Conservation (phyloP, 2,797 vertebrate species). For the Hippopotamyrus pictus region DNA sequence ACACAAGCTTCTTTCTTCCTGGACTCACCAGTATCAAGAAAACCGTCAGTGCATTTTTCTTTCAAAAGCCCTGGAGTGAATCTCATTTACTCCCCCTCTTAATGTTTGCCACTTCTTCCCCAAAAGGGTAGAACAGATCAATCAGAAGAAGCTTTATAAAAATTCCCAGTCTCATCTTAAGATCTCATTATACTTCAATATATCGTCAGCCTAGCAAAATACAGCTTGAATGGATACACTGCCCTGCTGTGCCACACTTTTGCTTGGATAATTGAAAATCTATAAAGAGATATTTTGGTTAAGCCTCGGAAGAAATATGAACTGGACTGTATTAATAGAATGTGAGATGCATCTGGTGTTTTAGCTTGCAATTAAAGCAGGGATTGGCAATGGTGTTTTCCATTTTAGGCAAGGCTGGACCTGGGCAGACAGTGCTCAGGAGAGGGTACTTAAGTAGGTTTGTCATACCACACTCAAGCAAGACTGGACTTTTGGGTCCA, state of each 20-base stretch:
- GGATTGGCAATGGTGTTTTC: neutral
- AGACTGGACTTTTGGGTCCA: neutral
- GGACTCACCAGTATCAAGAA: neutral
- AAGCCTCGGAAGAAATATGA: neutral
- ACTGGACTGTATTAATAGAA: neutral
- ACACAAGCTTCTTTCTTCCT: neutral
- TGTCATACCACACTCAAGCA: neutral
- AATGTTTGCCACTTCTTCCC: neutral
- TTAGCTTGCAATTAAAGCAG: neutral
- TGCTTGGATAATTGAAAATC: neutral
- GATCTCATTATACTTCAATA: neutral
- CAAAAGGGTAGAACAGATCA: constrained; percentile 4
- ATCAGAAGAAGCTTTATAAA: neutral
- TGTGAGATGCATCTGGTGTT: neutral
- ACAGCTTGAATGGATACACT: neutral
- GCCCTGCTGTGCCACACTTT: neutral
- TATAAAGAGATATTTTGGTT: neutral
- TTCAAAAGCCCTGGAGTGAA: neutral
- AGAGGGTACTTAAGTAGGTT: neutral
- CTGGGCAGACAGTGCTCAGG: neutral
- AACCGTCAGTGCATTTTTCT: neutral
- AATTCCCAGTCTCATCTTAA: neutral
- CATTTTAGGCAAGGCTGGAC: neutral
- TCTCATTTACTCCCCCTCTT: neutral
- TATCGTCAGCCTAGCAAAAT: neutral